These are phyloP conservation scores for Pempheris klunzingeri DNA, from an alignment of 2,797 vertebrate species.

Conservation along the genomic window DNA sequence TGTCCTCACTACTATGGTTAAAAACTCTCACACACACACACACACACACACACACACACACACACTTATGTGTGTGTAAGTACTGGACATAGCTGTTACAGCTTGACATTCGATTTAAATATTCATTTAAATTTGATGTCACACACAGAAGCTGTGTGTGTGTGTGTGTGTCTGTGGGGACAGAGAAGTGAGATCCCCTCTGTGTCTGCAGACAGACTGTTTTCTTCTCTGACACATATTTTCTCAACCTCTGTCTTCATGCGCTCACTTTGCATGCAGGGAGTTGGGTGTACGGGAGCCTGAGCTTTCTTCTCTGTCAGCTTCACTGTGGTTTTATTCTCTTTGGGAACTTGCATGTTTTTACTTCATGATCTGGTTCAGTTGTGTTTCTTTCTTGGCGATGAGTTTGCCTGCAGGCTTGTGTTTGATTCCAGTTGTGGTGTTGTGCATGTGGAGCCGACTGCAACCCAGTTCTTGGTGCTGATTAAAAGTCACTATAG, in stretches of 20 bases:
- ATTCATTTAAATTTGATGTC: slow-evolving; percentile 5
- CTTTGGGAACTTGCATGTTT: slow-evolving; percentile 21
- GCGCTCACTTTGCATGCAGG: slow-evolving; percentile 39
- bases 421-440: slow-evolving; percentile 22
- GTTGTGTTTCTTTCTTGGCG: background rate
- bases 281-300: slow-evolving; percentile 10
- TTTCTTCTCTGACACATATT: slow-evolving; percentile 50
- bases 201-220: slow-evolving; percentile 36
- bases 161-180: slow-evolving; percentile 7
- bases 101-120: background rate
- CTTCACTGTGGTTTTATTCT: slow-evolving; percentile 36
- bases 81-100: background rate
- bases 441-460: slow-evolving; percentile 1
- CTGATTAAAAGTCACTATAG: slow-evolving; percentile 18
- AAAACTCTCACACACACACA: background rate
- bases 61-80: background rate
- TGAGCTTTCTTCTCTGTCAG: slow-evolving; percentile 36
- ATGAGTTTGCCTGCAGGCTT: slow-evolving; percentile 18
- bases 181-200: slow-evolving; percentile 9
- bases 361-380: slow-evolving; percentile 20
- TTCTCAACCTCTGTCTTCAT: slow-evolving; percentile 34
- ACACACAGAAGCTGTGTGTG: slow-evolving; percentile 4
- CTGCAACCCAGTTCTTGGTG: slow-evolving; percentile 23
- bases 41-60: background rate
- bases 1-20: background rate